Evolutionary conservation across 2,888 invertebrate species (phyloP), one percentile per base, ranked within the genome.

Genomic region (Eupeodes luniger): DNA sequence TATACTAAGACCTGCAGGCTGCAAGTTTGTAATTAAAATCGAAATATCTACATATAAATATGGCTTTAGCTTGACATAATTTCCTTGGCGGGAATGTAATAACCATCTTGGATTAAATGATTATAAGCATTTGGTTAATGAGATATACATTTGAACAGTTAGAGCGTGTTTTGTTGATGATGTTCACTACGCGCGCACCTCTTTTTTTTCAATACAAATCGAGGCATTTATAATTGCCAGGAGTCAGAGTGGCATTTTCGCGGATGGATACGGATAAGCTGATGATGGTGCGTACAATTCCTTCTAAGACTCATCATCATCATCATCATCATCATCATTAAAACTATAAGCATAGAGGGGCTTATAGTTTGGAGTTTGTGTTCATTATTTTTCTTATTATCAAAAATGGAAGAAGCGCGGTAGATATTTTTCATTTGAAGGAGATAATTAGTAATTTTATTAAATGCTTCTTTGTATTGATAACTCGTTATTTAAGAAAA

Each of bases 41-140:
- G 44, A 40, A 51, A 70, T 34, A 70, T 49, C 51, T 72, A 53
- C 64, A 61, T 57, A 61, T 11, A 53, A 72, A 53, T 10, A 72
- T 59, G 59, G 82, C 82, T 76, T 55, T 47, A 75, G 47, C 34
- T 57, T 87, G 84, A 84, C 80, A 77, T 64, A 80, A 49, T 80
- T 83, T 87, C 76, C 87, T 77, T 87, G 80, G 19, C 47, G 79
- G 78, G 86, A 27, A 27, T 40, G 64, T 27, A 44, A 72, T 76
- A 59, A 40, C 77, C 85, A 85, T 77, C 72, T 81, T 74, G 74
- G 77, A 59, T 53, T 61, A 62, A 57, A 78, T 84, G 66, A 80
- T 74, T 84, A 75, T 77, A 47, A 72, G 70, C 72, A 62, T 70
- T 84, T 84, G 72, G 80, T 66, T 80, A 77, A 84, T 80, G 70